These are phyloP conservation scores for Polyommatus icarus DNA, from an alignment of 2,888 invertebrate genomes.

Conservation along the genomic window DNA sequence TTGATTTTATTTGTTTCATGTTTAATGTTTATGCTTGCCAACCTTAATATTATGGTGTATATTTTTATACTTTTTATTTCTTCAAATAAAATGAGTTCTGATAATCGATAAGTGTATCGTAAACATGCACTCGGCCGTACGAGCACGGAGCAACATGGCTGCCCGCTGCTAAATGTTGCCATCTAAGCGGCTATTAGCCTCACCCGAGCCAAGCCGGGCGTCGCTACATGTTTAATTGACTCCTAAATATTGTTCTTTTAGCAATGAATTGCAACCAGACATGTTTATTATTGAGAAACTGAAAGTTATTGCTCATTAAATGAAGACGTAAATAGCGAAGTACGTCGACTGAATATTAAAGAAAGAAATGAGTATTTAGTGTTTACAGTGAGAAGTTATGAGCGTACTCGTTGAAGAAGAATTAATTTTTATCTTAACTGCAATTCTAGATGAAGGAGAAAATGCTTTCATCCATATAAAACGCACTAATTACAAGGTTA, in stretches of 20 bases:
- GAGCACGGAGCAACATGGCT: slow-evolving; percentile 55
- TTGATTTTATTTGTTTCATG: neutral
- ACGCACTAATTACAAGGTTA: neutral
- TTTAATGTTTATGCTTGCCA: neutral
- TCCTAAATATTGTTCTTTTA: slow-evolving; percentile 73
- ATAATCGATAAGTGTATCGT: slow-evolving; percentile 63
- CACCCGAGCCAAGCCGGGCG: slow-evolving; percentile 64
- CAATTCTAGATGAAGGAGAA: neutral
- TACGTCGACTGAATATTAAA: slow-evolving; percentile 11
- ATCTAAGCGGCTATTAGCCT: slow-evolving; percentile 70
- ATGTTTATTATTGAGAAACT: slow-evolving; percentile 64
- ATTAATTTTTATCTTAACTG: neutral
- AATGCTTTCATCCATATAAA: neutral
- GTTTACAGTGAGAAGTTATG: neutral
- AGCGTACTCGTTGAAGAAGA: neutral
- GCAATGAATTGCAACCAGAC: slow-evolving; percentile 69
- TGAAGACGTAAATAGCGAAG: slow-evolving; percentile 31
- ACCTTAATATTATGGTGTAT: neutral
- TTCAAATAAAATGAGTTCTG: neutral
- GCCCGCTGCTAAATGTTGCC: slow-evolving; percentile 70
- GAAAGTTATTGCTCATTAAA: slow-evolving; percentile 40
- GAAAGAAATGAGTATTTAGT: slow-evolving; percentile 8
- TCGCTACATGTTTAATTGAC: slow-evolving; percentile 70
- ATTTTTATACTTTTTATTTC: slow-evolving; percentile 47
- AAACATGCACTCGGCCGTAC: slow-evolving; percentile 59